phyloP scores from a whole-genome alignment of 2,113 vertebrate genomes.

The Macroglossus sobrinus region DNA sequence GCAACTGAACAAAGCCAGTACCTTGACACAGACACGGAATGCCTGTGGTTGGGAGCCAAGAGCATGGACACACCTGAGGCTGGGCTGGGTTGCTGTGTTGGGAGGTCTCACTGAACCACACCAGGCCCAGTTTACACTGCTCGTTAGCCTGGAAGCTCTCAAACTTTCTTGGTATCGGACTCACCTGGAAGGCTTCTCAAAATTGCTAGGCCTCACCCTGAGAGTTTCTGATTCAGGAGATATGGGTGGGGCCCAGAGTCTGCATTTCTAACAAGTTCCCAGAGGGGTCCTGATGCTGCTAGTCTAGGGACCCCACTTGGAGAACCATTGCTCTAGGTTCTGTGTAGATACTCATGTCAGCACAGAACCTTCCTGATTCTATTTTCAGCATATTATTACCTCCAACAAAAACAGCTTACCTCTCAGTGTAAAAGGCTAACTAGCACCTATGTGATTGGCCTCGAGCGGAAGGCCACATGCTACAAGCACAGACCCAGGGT shows the following conservation, averaged over 20 bases:
- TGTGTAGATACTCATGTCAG: background rate
- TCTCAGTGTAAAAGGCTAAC: background rate
- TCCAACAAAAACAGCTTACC: background rate
- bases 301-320: background rate
- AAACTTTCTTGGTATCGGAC: background rate
- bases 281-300: background rate
- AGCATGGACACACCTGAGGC: background rate
- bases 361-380: background rate
- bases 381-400: background rate
- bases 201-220: background rate
- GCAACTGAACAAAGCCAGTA: background rate
- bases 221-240: background rate
- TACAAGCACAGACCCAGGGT: background rate
- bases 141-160: background rate
- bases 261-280: background rate
- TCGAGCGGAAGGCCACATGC: background rate
- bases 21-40: background rate
- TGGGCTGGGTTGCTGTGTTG: rapidly evolving
- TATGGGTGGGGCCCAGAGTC: background rate
- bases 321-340: background rate
- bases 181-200: background rate
- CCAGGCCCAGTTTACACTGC: background rate
- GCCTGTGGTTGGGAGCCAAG: too few relatives aligned
- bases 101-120: too few relatives aligned
- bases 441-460: background rate